phyloP scores from a whole-genome alignment of 2,888 invertebrate species.

The Drosophila mulleri region DNA sequence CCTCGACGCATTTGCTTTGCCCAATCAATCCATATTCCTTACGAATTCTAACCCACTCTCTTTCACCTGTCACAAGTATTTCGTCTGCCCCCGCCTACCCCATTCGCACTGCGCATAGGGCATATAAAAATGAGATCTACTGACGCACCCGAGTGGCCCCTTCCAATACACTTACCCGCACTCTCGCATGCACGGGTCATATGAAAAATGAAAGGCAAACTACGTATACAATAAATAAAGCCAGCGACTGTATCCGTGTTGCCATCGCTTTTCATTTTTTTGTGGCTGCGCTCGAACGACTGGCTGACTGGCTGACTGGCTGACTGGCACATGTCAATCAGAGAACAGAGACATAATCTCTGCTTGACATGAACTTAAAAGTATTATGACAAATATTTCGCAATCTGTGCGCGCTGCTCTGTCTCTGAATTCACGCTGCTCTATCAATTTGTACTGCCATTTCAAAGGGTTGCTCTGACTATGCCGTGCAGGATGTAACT shows the following conservation, averaged over 20 bases:
- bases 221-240: slow-evolving; percentile 45
- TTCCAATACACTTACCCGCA: slow-evolving; percentile 9
- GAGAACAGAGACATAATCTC: slow-evolving; percentile 71
- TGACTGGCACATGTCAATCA: slow-evolving; percentile 78
- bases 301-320: slow-evolving; percentile 56
- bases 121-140: slow-evolving; percentile 7
- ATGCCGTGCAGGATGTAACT: background rate
- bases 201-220: slow-evolving; percentile 50
- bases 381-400: slow-evolving; percentile 80
- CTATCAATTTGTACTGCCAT: background rate
- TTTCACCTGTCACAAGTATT: background rate
- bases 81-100: background rate
- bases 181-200: slow-evolving; percentile 2
- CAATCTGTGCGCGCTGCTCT: slow-evolving; percentile 60
- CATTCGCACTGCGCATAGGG: background rate
- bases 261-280: slow-evolving; percentile 10
- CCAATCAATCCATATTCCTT: background rate
- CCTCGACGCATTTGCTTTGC: background rate
- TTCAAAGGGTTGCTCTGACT: background rate
- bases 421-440: slow-evolving; percentile 21
- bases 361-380: slow-evolving; percentile 79
- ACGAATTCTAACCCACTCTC: background rate
- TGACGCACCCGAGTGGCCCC: slow-evolving; percentile 11
- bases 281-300: slow-evolving; percentile 10
- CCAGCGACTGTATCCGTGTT: slow-evolving; percentile 26